Base-by-base conservation (phyloP, 2,888 invertebrate species). In the Oligia strigilis region DNA sequence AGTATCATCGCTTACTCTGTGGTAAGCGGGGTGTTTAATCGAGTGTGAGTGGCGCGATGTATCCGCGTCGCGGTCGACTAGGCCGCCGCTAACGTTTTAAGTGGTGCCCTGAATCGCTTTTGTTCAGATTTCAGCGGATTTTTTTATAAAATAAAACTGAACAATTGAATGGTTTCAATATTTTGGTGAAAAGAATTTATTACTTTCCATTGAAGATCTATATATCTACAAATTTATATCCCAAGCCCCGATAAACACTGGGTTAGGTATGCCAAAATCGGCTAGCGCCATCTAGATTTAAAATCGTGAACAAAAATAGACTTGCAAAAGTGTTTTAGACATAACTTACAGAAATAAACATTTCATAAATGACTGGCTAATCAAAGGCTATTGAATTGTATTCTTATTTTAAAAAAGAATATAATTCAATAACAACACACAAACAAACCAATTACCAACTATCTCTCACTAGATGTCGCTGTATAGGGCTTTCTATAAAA, bases 1-100 rank as follows among this genome's bases (percentile, higher is more conserved):
- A 84, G 85, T 85, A 75, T 80, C 72, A 75, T 84, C 75, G 81
- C 72, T 60, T 64, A 66, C 67, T 75, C 75, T 78, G 85, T 67
- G 88, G 87, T 49, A 36, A 40, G 69, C 29, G 80, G 80, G 75
- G 70, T 88, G 85, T 85, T 84, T 74, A 81, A 85, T 86, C 81
- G 88, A 78, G 86, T 87, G 81, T 80, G 87, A 77, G 80, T 60
- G 46, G 43, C 62, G 69, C 75, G 70, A 77, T 87, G 81, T 87
- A 72, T 72, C 75, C 75, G 55, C 69, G 81, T 71, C 85, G 81
- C 88, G 85, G 81, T 80, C 80, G 70, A 72, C 66, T 73, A 74
- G 69, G 13, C 29, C 64, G 36, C 80, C 75, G 81, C 88, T 84
- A 80, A 80, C 77, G 62, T 70, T 84, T 80, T 77, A 84, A 85